Conservation (phyloP, 2,797 vertebrate genomes). For the Chiroxiphia lanceolata region DNA sequence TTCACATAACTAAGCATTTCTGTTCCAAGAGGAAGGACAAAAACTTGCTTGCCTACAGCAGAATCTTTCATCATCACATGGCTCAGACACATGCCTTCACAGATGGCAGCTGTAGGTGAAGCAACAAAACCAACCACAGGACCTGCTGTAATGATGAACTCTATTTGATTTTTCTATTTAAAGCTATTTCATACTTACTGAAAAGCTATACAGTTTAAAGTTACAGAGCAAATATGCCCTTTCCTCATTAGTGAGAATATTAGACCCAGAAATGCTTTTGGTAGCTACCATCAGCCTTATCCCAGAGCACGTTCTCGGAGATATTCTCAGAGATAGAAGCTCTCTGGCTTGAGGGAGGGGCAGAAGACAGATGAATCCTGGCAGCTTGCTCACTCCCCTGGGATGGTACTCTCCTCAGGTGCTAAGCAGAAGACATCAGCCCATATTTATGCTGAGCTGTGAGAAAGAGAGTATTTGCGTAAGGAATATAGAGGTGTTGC, state of each 20-base stretch:
- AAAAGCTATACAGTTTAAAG: neutral
- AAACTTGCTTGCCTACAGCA: slow-evolving; percentile 20
- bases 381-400: neutral
- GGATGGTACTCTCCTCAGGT: neutral
- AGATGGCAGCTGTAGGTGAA: neutral
- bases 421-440: neutral
- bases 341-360: neutral
- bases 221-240: neutral
- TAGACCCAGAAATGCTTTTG: neutral
- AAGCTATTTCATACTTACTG: neutral
- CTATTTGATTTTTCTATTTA: neutral
- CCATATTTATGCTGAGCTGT: neutral
- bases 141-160: neutral
- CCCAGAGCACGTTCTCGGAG: neutral
- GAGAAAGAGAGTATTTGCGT: neutral
- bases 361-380: neutral
- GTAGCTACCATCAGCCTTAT: neutral
- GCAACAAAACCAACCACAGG: neutral
- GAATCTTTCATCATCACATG: neutral
- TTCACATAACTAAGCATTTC: neutral
- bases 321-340: neutral
- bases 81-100: neutral
- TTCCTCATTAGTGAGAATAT: neutral
- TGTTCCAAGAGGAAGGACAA: neutral
- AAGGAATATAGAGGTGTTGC: neutral